Percentiles rank a stretch among this genome's conserved stretches.
These are phyloP conservation scores for Solen grandis DNA, from an alignment of 1,140 invertebrate species.

Conservation along the genomic window DNA sequence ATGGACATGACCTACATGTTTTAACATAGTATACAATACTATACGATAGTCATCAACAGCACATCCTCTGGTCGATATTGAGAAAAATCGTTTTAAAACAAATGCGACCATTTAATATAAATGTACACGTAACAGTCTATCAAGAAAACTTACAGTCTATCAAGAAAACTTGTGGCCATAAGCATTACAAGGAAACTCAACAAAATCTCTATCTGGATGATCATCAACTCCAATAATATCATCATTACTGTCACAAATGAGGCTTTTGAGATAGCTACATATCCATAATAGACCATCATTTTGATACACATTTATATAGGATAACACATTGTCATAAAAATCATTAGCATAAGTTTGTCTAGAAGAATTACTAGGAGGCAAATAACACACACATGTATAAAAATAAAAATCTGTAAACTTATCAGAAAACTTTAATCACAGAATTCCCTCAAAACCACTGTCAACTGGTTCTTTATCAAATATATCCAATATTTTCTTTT, in stretches of 20 bases:
- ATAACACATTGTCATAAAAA: conserved; percentile 38
- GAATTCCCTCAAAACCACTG: conserved; percentile 18
- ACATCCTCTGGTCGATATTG: conserved; percentile 39
- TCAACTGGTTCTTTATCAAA: conserved; percentile 19
- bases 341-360: conserved; percentile 20
- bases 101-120: conserved; percentile 51
- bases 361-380: conserved; percentile 29
- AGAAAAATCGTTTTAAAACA: conserved; percentile 38
- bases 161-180: too few species aligned
- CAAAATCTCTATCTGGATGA: conserved; percentile 22
- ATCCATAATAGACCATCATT: not conserved
- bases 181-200: conserved; percentile 39
- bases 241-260: conserved; percentile 23
- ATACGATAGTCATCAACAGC: conserved; percentile 52
- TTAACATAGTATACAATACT: too few species aligned
- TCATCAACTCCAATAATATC: conserved; percentile 45
- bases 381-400: conserved; percentile 21
- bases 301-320: conserved; percentile 27
- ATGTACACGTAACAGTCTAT: conserved; percentile 37
- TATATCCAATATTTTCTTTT: not conserved
- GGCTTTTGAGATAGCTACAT: too few species aligned
- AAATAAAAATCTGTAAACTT: conserved; percentile 23
- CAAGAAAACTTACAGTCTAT: conserved; percentile 43
- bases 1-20: too few species aligned
- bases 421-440: conserved; percentile 30